These are phyloP conservation scores for Drosophila fuyamai DNA, from an alignment of 1,140 invertebrate genomes.

Conservation along the genomic window DNA sequence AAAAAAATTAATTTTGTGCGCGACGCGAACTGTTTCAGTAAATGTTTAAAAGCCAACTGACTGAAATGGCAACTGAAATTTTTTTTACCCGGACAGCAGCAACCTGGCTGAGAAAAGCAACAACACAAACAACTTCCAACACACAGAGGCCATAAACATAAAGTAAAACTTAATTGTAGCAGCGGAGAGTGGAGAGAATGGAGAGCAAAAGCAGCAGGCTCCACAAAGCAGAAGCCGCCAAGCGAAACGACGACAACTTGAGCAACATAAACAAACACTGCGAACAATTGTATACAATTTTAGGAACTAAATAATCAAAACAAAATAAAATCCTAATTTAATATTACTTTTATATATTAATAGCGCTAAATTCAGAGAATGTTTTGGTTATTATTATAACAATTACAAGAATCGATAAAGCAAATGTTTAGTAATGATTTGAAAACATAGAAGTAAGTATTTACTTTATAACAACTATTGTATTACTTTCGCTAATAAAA, in stretches of 20 bases:
- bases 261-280: slow-evolving; percentile 52
- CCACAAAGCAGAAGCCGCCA: slow-evolving; percentile 73
- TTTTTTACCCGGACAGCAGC: slow-evolving; percentile 51
- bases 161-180: slow-evolving; percentile 83
- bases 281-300: slow-evolving; percentile 3
- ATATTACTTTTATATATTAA: no score
- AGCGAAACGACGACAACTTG: slow-evolving; percentile 67
- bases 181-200: slow-evolving; percentile 50
- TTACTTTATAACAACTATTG: not conserved
- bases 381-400: no score
- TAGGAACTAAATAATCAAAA: not conserved
- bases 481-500: no score
- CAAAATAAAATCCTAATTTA: no score
- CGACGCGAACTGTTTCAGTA: slow-evolving; percentile 77
- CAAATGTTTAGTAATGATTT: no score
- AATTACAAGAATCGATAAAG: no score
- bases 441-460: no score
- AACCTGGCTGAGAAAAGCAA: slow-evolving; percentile 65
- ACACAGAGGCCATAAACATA: slow-evolving; percentile 74
- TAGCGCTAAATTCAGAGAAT: no score
- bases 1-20: slow-evolving; percentile 42
- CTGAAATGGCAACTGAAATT: slow-evolving; percentile 72
- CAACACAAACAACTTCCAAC: slow-evolving; percentile 45
- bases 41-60: slow-evolving; percentile 84
- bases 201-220: slow-evolving; percentile 34